Conservation (phyloP, 2,797 vertebrate species). For the Hydrophis major region DNA sequence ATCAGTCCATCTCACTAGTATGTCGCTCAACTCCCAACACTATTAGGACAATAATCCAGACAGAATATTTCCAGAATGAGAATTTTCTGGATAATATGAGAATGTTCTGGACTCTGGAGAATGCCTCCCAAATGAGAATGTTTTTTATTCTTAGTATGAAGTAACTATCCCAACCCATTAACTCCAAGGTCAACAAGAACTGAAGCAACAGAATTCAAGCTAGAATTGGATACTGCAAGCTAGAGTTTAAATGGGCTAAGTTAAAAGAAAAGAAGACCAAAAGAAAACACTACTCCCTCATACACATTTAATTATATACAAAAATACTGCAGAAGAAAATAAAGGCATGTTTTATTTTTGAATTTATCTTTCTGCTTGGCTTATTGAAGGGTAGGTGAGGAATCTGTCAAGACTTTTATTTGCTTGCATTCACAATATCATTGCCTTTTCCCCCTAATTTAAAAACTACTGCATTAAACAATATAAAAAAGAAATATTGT, state of each 20-base stretch:
- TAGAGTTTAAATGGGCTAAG: background rate
- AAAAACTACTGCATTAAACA: background rate
- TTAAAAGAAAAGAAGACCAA: background rate
- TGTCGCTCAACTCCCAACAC: background rate
- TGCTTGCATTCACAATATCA: conserved; percentile 2
- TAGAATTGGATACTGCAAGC: background rate
- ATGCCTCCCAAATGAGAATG: background rate
- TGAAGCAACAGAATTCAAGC: background rate
- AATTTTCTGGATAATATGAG: background rate
- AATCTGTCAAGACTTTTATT: conserved; percentile 12
- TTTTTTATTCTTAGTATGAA: background rate
- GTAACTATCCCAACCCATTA: background rate
- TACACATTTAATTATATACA: background rate
- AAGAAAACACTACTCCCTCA: background rate
- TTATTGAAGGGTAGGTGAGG: conserved; percentile 13
- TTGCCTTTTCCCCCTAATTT: background rate
- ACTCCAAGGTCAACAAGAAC: background rate
- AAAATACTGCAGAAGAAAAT: conserved; percentile 18
- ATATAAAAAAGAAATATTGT: conserved; percentile 23
- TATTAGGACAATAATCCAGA: background rate
- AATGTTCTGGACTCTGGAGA: background rate
- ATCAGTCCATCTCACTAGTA: background rate
- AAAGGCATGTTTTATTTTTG: conserved; percentile 2
- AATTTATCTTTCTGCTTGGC: conserved; percentile 1
- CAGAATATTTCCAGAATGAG: background rate